Conservation (phyloP, 2,888 invertebrate species). For the Dysmachus trigonus region DNA sequence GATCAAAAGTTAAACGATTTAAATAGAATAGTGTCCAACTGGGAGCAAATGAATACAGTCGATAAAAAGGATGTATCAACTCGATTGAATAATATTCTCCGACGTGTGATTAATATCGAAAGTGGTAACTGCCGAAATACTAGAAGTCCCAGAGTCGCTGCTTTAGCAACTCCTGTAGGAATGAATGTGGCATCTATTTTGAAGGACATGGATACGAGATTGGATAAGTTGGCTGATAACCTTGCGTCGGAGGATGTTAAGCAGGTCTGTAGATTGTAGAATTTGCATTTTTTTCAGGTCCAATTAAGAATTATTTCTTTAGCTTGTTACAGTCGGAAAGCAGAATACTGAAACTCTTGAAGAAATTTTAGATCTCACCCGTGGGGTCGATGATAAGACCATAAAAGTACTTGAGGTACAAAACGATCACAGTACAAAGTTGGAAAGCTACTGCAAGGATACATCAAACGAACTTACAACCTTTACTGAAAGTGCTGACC, state of each 20-base stretch:
- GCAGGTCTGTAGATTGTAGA: neutral
- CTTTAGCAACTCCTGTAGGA: neutral
- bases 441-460: conserved; percentile 56
- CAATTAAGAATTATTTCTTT: conserved; percentile 31
- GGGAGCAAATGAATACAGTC: conserved; percentile 3
- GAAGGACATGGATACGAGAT: conserved; percentile 19
- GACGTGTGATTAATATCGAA: conserved; percentile 55
- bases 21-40: conserved; percentile 33
- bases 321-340: conserved; percentile 50
- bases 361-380: conserved; percentile 56
- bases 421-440: conserved; percentile 51
- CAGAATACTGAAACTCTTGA: conserved; percentile 56
- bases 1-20: conserved; percentile 45
- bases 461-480: conserved; percentile 57
- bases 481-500: conserved; percentile 59
- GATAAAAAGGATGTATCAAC: conserved; percentile 54
- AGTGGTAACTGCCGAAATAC: conserved; percentile 47
- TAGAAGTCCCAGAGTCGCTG: neutral
- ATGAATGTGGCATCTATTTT: conserved; percentile 15
- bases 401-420: conserved; percentile 54
- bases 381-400: conserved; percentile 58
- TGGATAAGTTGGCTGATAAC: neutral
- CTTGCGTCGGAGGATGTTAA: conserved; percentile 2
- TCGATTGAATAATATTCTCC: conserved; percentile 54
- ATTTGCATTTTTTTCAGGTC: neutral